Evolutionary conservation across 2,797 vertebrate species (phyloP).

Genomic region (Myioborus miniatus): DNA sequence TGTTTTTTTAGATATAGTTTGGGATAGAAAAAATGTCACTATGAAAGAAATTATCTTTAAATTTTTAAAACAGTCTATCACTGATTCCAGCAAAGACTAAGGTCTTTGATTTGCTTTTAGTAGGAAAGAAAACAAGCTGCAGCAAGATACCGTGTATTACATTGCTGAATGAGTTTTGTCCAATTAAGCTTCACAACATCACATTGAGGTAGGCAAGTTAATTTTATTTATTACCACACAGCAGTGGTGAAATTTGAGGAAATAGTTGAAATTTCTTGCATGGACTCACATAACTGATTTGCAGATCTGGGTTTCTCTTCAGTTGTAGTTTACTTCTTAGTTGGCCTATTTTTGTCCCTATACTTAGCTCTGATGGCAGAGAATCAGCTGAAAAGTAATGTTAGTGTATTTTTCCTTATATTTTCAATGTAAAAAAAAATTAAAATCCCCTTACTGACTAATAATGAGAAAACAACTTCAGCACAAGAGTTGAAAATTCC

Average conservation of each 20-base stretch:
- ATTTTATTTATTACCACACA: neutral
- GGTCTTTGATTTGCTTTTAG: conserved; percentile 7
- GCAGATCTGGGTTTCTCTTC: neutral
- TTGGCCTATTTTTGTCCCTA: neutral
- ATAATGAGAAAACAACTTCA: neutral
- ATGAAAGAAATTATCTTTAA: neutral
- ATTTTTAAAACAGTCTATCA: neutral
- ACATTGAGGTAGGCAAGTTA: neutral
- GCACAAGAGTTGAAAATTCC: neutral
- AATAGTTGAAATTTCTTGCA: neutral
- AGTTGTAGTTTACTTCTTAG: neutral
- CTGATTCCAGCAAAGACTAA: neutral
- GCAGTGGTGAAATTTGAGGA: conserved; percentile 15
- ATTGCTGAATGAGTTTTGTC: neutral
- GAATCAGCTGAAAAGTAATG: neutral
- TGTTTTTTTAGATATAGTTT: neutral
- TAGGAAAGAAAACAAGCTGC: conserved; percentile 1
- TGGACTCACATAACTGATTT: neutral
- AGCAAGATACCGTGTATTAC: neutral
- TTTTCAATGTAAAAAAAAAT: neutral
- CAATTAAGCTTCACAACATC: conserved; percentile 21
- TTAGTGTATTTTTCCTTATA: neutral
- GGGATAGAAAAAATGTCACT: neutral
- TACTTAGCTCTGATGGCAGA: neutral
- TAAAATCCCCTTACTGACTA: neutral